Evolutionary conservation across 2,888 invertebrate species (phyloP), one percentile per base, ranked within the genome.

Genomic region (Pocota personata): DNA sequence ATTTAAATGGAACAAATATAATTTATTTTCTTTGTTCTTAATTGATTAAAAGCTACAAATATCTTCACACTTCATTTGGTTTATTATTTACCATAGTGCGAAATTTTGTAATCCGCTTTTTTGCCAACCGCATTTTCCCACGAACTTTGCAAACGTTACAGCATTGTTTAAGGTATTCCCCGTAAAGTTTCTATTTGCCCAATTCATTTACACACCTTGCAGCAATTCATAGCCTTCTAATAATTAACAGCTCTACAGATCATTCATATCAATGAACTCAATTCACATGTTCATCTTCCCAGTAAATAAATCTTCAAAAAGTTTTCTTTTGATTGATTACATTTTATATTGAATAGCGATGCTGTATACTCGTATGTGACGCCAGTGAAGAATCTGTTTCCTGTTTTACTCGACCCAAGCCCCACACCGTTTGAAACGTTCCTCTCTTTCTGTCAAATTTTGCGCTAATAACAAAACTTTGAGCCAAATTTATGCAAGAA

Each of bases 401-500:
- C 67, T 76, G 58, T 48, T 66, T 58, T 50, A 48, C 14, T 46
- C 58, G 24, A 46, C 48, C 27, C 37, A 40, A 10, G 14, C 43
- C 52, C 71, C 57, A 57, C 57, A 58, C 50, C 60, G 12, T 52
- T 60, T 19, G 40, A 48, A 27, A 7, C 4, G 19, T 24, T 24
- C 6, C 37, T 50, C 30, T 40, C 58, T 37, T 7, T 16, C 40
- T 50, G 8, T 46, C 27, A 66, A 27, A 58, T 35, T 67, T 58
- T 52, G 67, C 57, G 58, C 50, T 58, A 37, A 35, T 27, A 40
- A 72, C 35, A 50, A 52, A 43, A 32, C 24, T 16, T 64, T 12
- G 24, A 8, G 19, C 46, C 37, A 50, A 77, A 77, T 67, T 71
- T 79, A 72, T 66, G 57, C 66, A 79, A 62, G 40, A 79, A 75